Evolutionary conservation across 2,888 invertebrate species (phyloP).

Genomic region (Drosophila macrothrix): DNA sequence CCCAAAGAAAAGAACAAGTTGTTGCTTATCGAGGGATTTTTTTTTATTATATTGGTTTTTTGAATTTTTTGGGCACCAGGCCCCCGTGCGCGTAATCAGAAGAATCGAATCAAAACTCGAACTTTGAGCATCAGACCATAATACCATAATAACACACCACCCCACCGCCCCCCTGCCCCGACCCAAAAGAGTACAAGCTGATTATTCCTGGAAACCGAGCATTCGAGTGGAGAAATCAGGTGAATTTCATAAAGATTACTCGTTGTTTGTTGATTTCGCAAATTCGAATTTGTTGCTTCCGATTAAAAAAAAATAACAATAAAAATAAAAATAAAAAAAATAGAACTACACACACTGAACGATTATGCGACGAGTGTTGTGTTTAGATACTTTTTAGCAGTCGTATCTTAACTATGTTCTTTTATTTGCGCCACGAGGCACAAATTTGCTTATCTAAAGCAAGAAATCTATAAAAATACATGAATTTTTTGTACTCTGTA

Average conservation of each 20-base stretch:
- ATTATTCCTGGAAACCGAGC: constrained; percentile 43
- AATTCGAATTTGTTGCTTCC: constrained; percentile 57
- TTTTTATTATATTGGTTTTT: neutral
- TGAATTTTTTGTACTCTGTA: neutral
- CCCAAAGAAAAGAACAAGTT: constrained; percentile 39
- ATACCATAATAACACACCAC: neutral
- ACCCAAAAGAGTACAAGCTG: neutral
- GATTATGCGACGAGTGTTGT: constrained; percentile 10
- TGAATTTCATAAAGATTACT: constrained; percentile 60
- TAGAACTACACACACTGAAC: neutral
- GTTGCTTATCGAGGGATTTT: neutral
- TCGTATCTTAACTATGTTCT: neutral
- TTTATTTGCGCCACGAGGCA: neutral
- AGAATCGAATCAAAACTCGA: constrained; percentile 18
- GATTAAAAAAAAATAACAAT: constrained; percentile 13
- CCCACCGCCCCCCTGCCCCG: neutral
- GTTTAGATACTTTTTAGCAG: constrained; percentile 11
- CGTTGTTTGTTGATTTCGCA: constrained; percentile 53
- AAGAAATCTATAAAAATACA: constrained; percentile 26
- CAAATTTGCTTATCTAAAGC: constrained; percentile 35
- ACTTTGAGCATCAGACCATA: constrained; percentile 67
- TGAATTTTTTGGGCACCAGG: constrained; percentile 1
- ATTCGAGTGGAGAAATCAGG: constrained; percentile 62
- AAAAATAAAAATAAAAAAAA: neutral
- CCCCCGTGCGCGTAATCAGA: constrained; percentile 12